Percentiles rank a stretch among this genome's conserved stretches.
These are phyloP conservation scores for Conus ventricosus DNA, from an alignment of 1,140 invertebrate genomes.

Conservation along the genomic window DNA sequence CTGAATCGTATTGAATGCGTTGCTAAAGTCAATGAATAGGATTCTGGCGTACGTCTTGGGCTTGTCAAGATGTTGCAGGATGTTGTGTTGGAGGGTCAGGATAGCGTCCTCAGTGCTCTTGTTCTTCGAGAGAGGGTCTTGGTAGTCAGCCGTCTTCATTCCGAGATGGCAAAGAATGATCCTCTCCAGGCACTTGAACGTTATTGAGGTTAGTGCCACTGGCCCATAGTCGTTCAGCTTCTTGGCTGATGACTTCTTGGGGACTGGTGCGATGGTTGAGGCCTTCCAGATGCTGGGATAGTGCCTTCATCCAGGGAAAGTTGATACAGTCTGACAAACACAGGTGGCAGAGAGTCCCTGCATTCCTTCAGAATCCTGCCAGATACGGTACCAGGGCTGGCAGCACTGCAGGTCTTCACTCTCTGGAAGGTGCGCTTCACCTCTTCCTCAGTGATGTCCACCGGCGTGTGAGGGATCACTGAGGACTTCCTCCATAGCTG, in stretches of 20 bases:
- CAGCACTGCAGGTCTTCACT: neutral
- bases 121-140: neutral
- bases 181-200: conserved; percentile 2
- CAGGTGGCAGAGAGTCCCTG: neutral
- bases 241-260: neutral
- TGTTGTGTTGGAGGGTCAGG: neutral
- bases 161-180: neutral
- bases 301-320: neutral
- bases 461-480: neutral
- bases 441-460: neutral
- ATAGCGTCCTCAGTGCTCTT: conserved; percentile 6
- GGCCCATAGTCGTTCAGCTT: neutral
- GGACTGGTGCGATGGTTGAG: neutral
- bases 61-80: neutral
- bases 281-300: conserved; percentile 6
- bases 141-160: neutral
- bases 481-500: neutral
- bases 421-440: neutral
- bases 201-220: neutral
- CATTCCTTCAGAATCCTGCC: neutral
- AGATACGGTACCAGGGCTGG: neutral
- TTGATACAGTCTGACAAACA: neutral
- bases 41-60: conserved; percentile 8
- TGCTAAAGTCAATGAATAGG: conserved; percentile 11
- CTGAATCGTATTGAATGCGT: conserved; percentile 24